Evolutionary conservation across 2,888 invertebrate genomes (phyloP).

Genomic region (Heliconius ethilla): DNA sequence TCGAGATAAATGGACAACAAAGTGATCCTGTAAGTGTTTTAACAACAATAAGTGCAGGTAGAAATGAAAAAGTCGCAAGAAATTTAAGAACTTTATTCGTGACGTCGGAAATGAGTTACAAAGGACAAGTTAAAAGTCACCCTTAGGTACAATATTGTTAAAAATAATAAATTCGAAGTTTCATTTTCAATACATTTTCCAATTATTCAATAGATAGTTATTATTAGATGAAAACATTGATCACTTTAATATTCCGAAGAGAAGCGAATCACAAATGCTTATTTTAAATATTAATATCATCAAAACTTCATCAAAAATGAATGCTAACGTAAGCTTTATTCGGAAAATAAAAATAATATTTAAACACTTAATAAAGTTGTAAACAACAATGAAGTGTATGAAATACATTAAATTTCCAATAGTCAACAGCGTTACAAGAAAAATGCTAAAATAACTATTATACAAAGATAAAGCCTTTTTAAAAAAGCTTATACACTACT

Average conservation of each 20-base stretch:
- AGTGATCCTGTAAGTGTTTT: too few relatives aligned
- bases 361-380: conserved; percentile 50
- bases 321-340: conserved; percentile 37
- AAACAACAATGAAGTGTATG: conserved; percentile 53
- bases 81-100: conserved; percentile 61
- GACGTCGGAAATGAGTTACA: conserved; percentile 54
- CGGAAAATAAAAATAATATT: conserved; percentile 48
- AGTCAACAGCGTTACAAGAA: conserved; percentile 59
- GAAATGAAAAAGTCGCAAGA: conserved; percentile 46
- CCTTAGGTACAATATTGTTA: conserved; percentile 47
- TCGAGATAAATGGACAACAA: too few relatives aligned
- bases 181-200: conserved; percentile 48
- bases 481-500: conserved; percentile 48
- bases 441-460: conserved; percentile 56
- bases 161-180: conserved; percentile 64
- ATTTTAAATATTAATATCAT: conserved; percentile 29
- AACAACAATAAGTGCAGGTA: background rate
- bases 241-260: conserved; percentile 26
- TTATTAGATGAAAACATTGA: conserved; percentile 40
- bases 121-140: conserved; percentile 47
- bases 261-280: conserved; percentile 31
- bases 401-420: conserved; percentile 49
- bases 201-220: conserved; percentile 52
- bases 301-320: conserved; percentile 49
- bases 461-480: conserved; percentile 58